phyloP scores from a whole-genome alignment of 2,113 vertebrate species.

The Macheiramphus alcinus region DNA sequence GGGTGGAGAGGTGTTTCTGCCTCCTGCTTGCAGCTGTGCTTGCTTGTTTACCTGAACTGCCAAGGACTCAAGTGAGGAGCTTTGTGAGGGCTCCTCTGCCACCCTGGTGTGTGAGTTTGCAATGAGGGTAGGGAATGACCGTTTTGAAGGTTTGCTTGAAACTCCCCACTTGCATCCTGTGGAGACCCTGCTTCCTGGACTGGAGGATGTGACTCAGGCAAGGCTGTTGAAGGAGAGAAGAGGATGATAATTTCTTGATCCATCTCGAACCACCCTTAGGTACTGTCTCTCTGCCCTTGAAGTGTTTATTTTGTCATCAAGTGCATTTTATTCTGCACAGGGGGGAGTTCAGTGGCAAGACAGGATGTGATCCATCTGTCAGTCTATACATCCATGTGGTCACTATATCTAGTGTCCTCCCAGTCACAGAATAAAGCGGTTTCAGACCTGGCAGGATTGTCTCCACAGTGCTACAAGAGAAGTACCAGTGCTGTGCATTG shows the following conservation, averaged over 20 bases:
- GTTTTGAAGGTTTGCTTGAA: background rate
- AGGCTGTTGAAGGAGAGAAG: background rate
- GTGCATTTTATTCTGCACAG: background rate
- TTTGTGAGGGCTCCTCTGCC: background rate
- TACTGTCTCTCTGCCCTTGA: background rate
- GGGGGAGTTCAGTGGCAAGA: background rate
- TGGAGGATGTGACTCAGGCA: background rate
- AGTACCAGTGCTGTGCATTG: background rate
- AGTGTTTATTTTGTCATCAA: background rate
- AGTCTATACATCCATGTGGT: accelerated
- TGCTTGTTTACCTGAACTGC: background rate
- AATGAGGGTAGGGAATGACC: background rate
- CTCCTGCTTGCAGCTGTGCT: background rate
- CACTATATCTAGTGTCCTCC: background rate
- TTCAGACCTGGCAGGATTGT: background rate
- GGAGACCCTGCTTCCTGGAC: background rate
- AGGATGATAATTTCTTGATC: background rate
- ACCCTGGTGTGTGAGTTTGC: background rate
- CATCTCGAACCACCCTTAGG: background rate
- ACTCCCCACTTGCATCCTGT: background rate
- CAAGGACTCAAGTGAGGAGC: background rate
- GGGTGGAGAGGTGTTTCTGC: background rate
- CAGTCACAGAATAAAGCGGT: background rate
- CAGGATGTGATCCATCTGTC: background rate
- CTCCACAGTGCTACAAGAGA: background rate